Evolutionary conservation across 2,888 invertebrate species (phyloP).

Genomic region (Mellilla xanthometata): DNA sequence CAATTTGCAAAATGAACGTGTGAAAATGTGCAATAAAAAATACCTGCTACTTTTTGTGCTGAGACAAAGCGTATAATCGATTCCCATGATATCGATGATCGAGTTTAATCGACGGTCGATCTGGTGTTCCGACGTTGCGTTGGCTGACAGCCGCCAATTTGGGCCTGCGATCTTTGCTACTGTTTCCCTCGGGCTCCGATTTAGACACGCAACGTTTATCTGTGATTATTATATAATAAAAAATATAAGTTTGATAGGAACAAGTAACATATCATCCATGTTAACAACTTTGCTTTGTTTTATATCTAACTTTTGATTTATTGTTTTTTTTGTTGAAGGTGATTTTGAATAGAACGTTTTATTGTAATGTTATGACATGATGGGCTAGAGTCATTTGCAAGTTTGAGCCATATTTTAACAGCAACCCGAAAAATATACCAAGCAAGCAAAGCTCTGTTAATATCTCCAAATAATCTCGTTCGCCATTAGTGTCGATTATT

Average conservation of each 20-base stretch:
- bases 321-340: too few relatives aligned
- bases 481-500: slow-evolving; percentile 16
- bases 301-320: too few relatives aligned
- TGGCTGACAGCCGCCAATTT: slow-evolving; percentile 65
- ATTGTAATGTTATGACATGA: too few relatives aligned
- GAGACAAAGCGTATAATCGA: slow-evolving; percentile 42
- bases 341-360: too few relatives aligned
- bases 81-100: slow-evolving; percentile 59
- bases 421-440: too few relatives aligned
- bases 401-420: too few relatives aligned
- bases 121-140: slow-evolving; percentile 34
- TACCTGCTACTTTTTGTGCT: slow-evolving; percentile 1
- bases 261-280: too few relatives aligned
- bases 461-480: slow-evolving; percentile 9
- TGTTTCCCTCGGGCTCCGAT: slow-evolving; percentile 51
- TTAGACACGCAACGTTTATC: slow-evolving; percentile 52
- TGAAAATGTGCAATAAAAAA: too few relatives aligned
- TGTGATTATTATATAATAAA: slow-evolving; percentile 23
- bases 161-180: slow-evolving; percentile 52
- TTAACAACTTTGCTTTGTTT: too few relatives aligned
- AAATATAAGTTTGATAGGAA: slow-evolving; percentile 13
- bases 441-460: neutral
- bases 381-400: too few relatives aligned
- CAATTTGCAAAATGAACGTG: too few relatives aligned
- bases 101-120: slow-evolving; percentile 44